Base-by-base conservation (phyloP, 2,797 vertebrate species). In the Clarias platycephalus region DNA sequence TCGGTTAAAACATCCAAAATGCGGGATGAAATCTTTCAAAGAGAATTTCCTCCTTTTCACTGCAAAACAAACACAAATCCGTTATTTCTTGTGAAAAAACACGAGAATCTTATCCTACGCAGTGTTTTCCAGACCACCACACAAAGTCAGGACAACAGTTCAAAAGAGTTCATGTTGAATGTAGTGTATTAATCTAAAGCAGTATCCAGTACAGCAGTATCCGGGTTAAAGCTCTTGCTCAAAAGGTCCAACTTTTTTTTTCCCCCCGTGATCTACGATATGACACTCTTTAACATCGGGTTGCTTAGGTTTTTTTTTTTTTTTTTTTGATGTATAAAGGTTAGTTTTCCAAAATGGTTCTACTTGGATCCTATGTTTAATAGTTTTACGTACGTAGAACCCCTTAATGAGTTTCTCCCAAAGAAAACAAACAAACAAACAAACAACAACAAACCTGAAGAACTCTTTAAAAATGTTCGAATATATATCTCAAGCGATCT, bases 51-150 rank as follows among this genome's bases (percentile, higher is more conserved):
- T 7, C 15, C 15, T 2, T 20, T 22, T n/a, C 2, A 16, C 13
- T 77, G 28, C 55, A 15, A 34, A 76, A 76, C n/a, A 31, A 16
- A 57, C 12, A 31, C 12, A 64, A 64, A 26, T 26, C 8, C 13
- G 62, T 60, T 22, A 24, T 6, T 8, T 20, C 22, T 7, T 0
- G 58, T n/a, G 24, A 34, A 22, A 34, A 10, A 37, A 72, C 4
- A 49, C 15, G 22, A 44, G 37, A 72, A 72, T 72, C 10, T 24
- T 10, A 22, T 40, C 34, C 24, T 74, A 18, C 4, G 44, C 71
- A 74, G 26, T 28, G 72, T 55, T 57, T 79, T 79, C 24, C 34
- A 63, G 76, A 63, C 34, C 76, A 79, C 58, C 37, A 18, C 34
- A 79, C 24, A n/a, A n/a, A 62, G 22, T 78, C 13, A 15, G 58